Base-by-base conservation (phyloP, 2,797 vertebrate genomes). In the Rhincodon typus region DNA sequence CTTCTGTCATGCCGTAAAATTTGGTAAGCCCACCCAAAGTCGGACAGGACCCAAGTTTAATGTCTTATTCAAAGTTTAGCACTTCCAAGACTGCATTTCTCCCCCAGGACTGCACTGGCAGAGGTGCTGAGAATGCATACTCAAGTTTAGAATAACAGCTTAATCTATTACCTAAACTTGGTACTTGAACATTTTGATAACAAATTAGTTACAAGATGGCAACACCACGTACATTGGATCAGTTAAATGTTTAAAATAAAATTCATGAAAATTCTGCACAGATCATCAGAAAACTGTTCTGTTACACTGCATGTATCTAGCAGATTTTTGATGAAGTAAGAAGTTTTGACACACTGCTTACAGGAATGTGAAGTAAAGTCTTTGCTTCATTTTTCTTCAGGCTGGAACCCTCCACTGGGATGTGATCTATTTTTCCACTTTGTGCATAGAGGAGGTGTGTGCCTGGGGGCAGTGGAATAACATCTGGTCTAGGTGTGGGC, bases 361-460 rank as follows among this genome's bases (percentile, higher is more conserved):
- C 99, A 72, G 98, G 98, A 66, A 98, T 97, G 62, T 99, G 98
- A 88, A 99, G 97, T 94, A 99, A 95, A 0, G 98, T 96, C 96
- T 98, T 98, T 96, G 98, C 98, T 21, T 98, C 96, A 0, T 96
- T 96, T 97, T 98, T 98, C 97, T 97, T 98, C 98, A 99, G 98
- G 13, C 96, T 97, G 38, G 97, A 98, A 84, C 98, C 98, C 1
- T 98, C 98, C 94, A 99, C 96, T 0, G 98, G 98, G 70, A 99
- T 96, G 8, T 98, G 98, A 94, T 99, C 98, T 46, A 99, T 98
- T 96, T 98, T 98, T 95, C 98, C 98, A 3, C 98, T 98, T 96
- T 99, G 99, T 72, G 98, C 98, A 96, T 98, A 99, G 94, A 99
- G 97, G 96, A 99, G 97, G 97, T 99, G 98, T 0, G 98, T 98